A percentile compares a stretch with the other conserved stretches of the same genome.
Conservation (phyloP, 1,140 invertebrate genomes). For the Helicoverpa armigera region DNA sequence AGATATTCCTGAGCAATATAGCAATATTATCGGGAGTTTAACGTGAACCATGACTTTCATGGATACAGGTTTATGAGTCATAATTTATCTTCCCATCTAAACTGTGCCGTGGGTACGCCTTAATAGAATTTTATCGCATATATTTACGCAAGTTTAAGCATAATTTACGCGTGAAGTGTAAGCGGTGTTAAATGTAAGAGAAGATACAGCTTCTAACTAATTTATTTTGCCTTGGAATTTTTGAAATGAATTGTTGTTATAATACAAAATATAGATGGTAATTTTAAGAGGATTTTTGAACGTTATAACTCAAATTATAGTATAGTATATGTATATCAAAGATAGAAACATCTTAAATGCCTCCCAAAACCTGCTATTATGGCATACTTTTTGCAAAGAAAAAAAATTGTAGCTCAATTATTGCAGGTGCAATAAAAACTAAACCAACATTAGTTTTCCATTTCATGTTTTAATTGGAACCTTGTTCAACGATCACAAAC, state of each 20-base stretch:
- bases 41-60: slow-evolving; percentile 9
- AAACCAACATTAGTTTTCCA: neutral
- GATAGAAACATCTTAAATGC: too few species aligned
- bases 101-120: neutral
- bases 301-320: too few species aligned
- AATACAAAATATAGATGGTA: too few species aligned
- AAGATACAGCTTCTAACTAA: neutral
- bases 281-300: too few species aligned
- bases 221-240: neutral
- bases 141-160: slow-evolving; percentile 12
- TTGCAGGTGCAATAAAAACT: neutral
- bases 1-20: neutral
- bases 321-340: too few species aligned
- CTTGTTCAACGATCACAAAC: slow-evolving; percentile 3
- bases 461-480: slow-evolving; percentile 1
- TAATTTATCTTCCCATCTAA: slow-evolving; percentile 5
- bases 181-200: neutral
- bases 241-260: neutral
- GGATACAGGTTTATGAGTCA: slow-evolving; percentile 19
- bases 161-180: neutral
- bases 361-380: too few species aligned
- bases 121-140: neutral
- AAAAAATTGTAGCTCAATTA: too few species aligned
- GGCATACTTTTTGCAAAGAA: too few species aligned
- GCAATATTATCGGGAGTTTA: slow-evolving; percentile 21